These are phyloP conservation scores for Cotesia vestalis DNA, from an alignment of 1,140 invertebrate species.

Conservation along the genomic window DNA sequence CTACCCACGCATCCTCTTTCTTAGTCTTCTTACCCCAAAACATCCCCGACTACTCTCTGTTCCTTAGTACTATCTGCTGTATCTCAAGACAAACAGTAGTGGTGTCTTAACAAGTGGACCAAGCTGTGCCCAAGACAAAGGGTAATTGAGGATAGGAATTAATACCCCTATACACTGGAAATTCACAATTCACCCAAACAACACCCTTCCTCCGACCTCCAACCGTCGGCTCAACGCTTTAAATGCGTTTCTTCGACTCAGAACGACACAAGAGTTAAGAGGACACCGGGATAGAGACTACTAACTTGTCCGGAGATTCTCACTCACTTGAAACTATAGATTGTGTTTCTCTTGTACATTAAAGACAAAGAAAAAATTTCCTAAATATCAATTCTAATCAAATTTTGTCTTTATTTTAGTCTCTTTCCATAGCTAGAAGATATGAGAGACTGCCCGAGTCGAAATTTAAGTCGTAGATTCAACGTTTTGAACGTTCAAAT, in stretches of 20 bases:
- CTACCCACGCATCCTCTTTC: not conserved
- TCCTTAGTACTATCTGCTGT: constrained; percentile 36
- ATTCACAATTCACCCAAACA: constrained; percentile 7
- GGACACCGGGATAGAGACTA: too few species aligned
- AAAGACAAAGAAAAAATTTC: not conserved
- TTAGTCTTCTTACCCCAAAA: constrained; percentile 4
- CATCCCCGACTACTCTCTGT: constrained; percentile 9
- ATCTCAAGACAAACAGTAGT: constrained; percentile 67
- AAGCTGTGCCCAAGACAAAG: constrained; percentile 68
- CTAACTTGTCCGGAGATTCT: not conserved
- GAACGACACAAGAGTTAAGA: too few species aligned
- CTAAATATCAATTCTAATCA: not conserved
- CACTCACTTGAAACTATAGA: not conserved
- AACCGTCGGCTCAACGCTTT: too few species aligned
- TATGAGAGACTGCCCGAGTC: too few species aligned
- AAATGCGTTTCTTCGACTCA: too few species aligned
- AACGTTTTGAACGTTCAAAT: too few species aligned
- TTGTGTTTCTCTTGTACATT: too few species aligned
- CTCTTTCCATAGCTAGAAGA: too few species aligned
- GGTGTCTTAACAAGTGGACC: constrained; percentile 68
- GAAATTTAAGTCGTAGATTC: too few species aligned
- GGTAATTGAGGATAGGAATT: constrained; percentile 68
- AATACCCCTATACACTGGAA: constrained; percentile 59
- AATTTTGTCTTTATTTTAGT: too few species aligned
- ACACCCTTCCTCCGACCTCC: too few species aligned